Evolutionary conservation across 2,888 invertebrate species (phyloP).

Genomic region (Drosophila lutescens): DNA sequence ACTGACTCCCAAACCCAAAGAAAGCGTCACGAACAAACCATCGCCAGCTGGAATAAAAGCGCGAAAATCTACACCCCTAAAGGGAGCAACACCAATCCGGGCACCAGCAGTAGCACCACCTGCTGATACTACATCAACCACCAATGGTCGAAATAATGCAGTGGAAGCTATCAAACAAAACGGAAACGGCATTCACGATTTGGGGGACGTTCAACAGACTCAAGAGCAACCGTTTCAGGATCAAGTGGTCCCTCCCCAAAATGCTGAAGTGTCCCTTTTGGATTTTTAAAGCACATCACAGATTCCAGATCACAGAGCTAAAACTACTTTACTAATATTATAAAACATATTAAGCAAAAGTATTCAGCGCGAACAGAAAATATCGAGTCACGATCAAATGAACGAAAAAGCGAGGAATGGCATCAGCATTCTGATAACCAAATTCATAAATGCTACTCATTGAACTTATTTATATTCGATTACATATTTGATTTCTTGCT

Average conservation of each 20-base stretch:
- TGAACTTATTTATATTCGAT: constrained; percentile 13
- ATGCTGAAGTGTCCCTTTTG: constrained; percentile 18
- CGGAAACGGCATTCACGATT: constrained; percentile 15
- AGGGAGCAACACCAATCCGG: constrained; percentile 31
- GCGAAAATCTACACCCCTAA: constrained; percentile 44
- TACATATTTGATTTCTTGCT: constrained; percentile 20
- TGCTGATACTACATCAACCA: constrained; percentile 21
- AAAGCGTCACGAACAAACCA: constrained; percentile 49
- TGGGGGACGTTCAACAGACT: constrained; percentile 7
- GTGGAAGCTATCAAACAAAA: constrained; percentile 40
- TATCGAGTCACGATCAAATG: background rate
- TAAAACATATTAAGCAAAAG: constrained; percentile 74
- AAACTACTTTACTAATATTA: constrained; percentile 76
- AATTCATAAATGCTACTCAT: constrained; percentile 37
- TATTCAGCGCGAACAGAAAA: constrained; percentile 43
- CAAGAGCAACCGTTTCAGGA: constrained; percentile 21
- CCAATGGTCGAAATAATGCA: constrained; percentile 46
- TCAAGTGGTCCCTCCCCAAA: background rate
- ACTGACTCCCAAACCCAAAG: constrained; percentile 74
- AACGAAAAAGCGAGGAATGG: constrained; percentile 12
- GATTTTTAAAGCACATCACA: constrained; percentile 12
- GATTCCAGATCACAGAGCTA: constrained; percentile 23
- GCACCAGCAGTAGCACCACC: constrained; percentile 12
- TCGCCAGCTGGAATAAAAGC: constrained; percentile 55
- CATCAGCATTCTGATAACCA: constrained; percentile 23